Base-by-base conservation (phyloP, 2,888 invertebrate genomes). In the Endotricha flammealis region DNA sequence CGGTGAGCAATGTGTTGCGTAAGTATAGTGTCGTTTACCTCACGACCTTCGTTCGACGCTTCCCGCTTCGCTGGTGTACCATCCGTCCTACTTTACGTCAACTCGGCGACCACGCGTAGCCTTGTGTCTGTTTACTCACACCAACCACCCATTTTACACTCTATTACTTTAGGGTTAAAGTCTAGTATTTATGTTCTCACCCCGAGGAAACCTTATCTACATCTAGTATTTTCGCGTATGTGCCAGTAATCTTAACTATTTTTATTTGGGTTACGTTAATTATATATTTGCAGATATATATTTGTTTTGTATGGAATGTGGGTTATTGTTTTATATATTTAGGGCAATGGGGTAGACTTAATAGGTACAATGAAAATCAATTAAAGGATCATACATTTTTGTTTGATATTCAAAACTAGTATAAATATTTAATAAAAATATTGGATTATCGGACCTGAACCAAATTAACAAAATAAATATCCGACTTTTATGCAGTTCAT, bases 21-120 rank as follows among this genome's bases (percentile, higher is more conserved):
- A 79, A 81, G 71, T 61, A 58, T 50, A 56, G 68, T 76, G 82
- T 83, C 83, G 57, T 82, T 83, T 80, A 82, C 83, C 82, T 72
- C 71, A 59, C 57, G 76, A 70, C 79, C 80, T 79, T 80, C 78
- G 50, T 48, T 44, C 46, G 55, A 54, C 50, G 57, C 64, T 69
- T 70, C 66, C 71, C 65, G 66, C 67, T 69, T 64, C 58, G 54
- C 53, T 53, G 59, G 56, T 64, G 53, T 42, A 50, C 50, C 46
- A 52, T 49, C 53, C 53, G 53, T 52, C 49, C 52, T 46, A 57
- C 48, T 54, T 49, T 45, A 38, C 17, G 27, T 33, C 32, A 25
- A 32, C 32, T 24, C n/a, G 14, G 32, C 24, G 24, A 10, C 32
- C 32, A 33, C 32, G 25, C 35, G 29, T 23, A 35, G 35, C 35